These are phyloP conservation scores for Halcyon leucocephala DNA, from an alignment of 2,797 vertebrate genomes.

Conservation along the genomic window DNA sequence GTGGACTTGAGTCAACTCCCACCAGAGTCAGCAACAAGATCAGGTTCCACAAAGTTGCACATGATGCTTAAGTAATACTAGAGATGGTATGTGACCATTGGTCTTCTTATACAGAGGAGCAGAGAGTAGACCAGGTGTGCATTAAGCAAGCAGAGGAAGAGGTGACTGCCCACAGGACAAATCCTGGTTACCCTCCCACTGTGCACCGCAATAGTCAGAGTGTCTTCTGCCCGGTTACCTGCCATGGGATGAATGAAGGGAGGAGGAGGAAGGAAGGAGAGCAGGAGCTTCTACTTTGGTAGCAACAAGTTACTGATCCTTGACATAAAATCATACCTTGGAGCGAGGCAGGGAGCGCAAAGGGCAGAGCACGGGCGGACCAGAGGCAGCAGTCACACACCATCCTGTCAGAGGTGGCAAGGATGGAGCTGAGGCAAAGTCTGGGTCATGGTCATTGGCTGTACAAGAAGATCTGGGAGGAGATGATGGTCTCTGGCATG, in stretches of 20 bases:
- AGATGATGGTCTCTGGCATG: not conserved
- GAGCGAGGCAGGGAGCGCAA: not conserved
- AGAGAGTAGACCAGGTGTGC: not conserved
- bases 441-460: not conserved
- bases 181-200: not conserved
- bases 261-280: slow-evolving; percentile 17
- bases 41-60: not conserved
- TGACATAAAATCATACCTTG: not conserved
- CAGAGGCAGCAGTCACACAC: not conserved
- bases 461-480: not conserved
- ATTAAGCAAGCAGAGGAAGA: not conserved
- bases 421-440: not conserved
- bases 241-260: not conserved
- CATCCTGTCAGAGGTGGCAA: not conserved
- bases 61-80: not conserved
- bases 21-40: not conserved
- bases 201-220: not conserved
- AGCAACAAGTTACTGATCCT: not conserved
- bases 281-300: not conserved
- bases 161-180: not conserved
- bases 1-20: not conserved
- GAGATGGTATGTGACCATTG: not conserved
- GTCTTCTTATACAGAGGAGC: not conserved
- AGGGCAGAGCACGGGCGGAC: not conserved
- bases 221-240: not conserved